A percentile compares a stretch with the other conserved stretches of the same genome.
Conservation (phyloP, 2,113 vertebrate species). For the Plectropomus leopardus region DNA sequence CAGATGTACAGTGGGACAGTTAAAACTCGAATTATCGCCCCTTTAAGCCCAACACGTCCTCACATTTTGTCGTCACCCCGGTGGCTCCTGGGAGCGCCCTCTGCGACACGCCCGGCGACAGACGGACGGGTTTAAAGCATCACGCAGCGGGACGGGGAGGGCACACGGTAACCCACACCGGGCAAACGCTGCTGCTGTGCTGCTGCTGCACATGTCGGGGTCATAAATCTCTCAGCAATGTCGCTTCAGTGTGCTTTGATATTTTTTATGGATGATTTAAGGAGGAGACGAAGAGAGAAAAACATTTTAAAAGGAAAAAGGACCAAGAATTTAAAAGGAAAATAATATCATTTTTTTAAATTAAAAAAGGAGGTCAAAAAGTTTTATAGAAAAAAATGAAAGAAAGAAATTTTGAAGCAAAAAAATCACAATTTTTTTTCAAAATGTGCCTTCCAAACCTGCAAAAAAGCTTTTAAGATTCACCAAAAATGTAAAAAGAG, state of each 20-base stretch:
- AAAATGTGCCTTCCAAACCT: no score
- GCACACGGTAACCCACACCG: constrained; percentile 33
- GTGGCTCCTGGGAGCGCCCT: constrained; percentile 10
- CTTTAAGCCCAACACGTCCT: constrained; percentile 10
- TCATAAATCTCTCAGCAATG: constrained; percentile 31
- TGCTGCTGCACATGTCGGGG: constrained; percentile 22
- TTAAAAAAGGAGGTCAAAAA: no score
- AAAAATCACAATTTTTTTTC: no score
- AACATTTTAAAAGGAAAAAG: not conserved
- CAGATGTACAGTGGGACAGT: not conserved
- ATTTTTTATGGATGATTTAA: constrained; percentile 16
- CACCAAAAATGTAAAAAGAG: no score
- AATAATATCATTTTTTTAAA: no score
- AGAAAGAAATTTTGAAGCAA: no score
- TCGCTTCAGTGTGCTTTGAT: not conserved
- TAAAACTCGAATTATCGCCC: not conserved
- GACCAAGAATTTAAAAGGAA: no score
- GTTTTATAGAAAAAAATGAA: no score
- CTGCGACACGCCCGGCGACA: constrained; percentile 17
- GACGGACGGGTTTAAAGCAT: constrained; percentile 24
- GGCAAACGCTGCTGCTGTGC: constrained; percentile 23
- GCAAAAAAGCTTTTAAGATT: no score
- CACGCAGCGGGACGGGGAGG: not conserved
- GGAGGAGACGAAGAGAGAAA: not conserved
- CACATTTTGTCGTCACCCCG: no score